Conservation (phyloP, 2,113 vertebrate species). For the Ophthalmolycus amberensis region DNA sequence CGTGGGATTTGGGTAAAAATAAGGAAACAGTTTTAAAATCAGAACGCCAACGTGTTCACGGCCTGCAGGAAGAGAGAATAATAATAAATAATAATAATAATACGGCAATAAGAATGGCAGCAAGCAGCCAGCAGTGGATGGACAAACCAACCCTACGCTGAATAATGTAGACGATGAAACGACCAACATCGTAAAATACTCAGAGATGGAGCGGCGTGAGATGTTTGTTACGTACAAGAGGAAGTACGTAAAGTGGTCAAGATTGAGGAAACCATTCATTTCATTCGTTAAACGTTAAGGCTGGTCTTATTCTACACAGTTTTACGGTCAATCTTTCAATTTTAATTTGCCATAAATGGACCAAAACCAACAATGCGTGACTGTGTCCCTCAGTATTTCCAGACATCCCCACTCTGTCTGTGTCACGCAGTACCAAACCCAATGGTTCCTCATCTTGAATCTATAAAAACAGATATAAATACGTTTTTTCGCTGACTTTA, state of each 20-base stretch:
- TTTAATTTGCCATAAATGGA: neutral
- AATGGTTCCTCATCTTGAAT: neutral
- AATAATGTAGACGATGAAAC: neutral
- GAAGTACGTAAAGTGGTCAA: neutral
- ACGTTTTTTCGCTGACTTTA: neutral
- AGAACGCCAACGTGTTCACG: neutral
- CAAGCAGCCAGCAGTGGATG: neutral
- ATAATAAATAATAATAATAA: no score
- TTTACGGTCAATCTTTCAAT: neutral
- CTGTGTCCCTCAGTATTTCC: neutral
- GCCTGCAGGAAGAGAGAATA: constrained; percentile 1
- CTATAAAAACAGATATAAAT: neutral
- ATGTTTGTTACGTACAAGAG: neutral
- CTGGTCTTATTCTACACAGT: neutral
- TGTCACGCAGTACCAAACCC: neutral
- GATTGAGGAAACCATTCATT: neutral
- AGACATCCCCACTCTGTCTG: no score
- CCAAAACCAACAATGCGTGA: neutral
- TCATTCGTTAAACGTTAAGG: neutral
- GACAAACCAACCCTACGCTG: neutral
- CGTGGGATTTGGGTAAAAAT: constrained; percentile 5
- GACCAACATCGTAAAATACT: neutral
- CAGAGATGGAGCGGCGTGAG: neutral
- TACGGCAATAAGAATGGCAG: no score
- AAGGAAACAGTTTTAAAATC: constrained; percentile 14